A percentile compares a stretch with the other conserved stretches of the same genome.
These are phyloP conservation scores for Adrianichthys oophorus DNA, from an alignment of 2,797 vertebrate genomes.

Conservation along the genomic window DNA sequence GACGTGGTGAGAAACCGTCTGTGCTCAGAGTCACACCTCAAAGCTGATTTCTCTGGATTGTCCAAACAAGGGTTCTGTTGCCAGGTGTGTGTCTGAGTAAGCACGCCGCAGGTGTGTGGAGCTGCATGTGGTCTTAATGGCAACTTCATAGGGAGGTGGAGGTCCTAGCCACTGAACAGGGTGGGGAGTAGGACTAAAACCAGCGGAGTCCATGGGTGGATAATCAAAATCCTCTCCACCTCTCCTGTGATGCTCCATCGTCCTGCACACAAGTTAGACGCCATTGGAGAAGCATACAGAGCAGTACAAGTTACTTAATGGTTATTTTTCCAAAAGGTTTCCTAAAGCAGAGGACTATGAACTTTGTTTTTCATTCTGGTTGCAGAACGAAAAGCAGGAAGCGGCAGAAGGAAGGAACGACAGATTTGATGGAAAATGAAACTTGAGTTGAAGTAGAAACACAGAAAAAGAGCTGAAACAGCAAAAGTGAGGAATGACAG, in stretches of 20 bases:
- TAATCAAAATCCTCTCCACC: constrained; percentile 79
- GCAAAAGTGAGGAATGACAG: no score
- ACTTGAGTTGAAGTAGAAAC: no score
- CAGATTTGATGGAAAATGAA: no score
- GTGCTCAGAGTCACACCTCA: constrained; percentile 71
- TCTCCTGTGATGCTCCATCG: constrained; percentile 73
- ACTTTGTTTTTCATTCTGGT: no score
- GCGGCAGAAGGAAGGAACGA: no score
- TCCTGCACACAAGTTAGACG: constrained; percentile 41
- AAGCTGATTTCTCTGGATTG: constrained; percentile 83
- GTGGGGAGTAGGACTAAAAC: constrained; percentile 69
- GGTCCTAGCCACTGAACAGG: constrained; percentile 75
- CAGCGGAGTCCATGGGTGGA: constrained; percentile 78
- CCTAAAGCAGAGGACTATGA: no score
- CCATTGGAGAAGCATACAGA: not conserved
- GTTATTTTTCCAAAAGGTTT: no score
- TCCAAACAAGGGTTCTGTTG: constrained; percentile 78
- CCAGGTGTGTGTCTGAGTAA: constrained; percentile 81
- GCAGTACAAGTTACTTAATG: no score
- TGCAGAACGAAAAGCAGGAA: no score
- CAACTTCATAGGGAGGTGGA: constrained; percentile 79
- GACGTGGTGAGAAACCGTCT: not conserved
- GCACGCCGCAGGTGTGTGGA: constrained; percentile 80
- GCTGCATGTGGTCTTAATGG: constrained; percentile 84
- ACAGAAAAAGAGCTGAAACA: no score